phyloP scores from a whole-genome alignment of 2,113 vertebrate species.

The Petrocephalus zakoni region DNA sequence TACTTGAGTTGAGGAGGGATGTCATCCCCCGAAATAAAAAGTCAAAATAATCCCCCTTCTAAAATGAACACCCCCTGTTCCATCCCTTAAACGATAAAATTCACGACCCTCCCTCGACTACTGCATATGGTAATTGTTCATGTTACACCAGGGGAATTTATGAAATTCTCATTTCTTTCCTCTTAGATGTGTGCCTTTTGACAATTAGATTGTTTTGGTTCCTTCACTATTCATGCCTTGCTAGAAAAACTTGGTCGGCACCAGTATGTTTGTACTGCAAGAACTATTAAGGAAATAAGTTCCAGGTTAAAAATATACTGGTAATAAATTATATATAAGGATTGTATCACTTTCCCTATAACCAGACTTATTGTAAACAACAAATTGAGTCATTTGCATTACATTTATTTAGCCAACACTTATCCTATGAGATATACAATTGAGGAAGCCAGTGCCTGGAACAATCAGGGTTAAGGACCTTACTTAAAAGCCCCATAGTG shows the following conservation, averaged over 20 bases:
- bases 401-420: not conserved
- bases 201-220: not conserved
- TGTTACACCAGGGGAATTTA: not conserved
- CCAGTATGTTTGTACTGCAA: not conserved
- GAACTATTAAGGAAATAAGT: not conserved
- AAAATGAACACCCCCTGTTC: too few relatives aligned
- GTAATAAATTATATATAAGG: not conserved
- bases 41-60: too few relatives aligned
- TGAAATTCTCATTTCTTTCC: not conserved
- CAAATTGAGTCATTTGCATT: not conserved
- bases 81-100: too few relatives aligned
- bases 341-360: not conserved
- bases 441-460: not conserved
- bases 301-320: not conserved
- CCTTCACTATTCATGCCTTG: not conserved
- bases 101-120: too few relatives aligned
- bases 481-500: not conserved
- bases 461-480: not conserved
- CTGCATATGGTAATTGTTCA: not conserved
- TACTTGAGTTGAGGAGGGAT: too few relatives aligned
- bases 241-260: not conserved
- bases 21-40: too few relatives aligned
- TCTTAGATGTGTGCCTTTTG: not conserved
- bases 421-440: not conserved
- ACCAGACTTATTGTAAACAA: not conserved